Evolutionary conservation across 2,797 vertebrate genomes (phyloP).

Genomic region (Sebastes miniatus): DNA sequence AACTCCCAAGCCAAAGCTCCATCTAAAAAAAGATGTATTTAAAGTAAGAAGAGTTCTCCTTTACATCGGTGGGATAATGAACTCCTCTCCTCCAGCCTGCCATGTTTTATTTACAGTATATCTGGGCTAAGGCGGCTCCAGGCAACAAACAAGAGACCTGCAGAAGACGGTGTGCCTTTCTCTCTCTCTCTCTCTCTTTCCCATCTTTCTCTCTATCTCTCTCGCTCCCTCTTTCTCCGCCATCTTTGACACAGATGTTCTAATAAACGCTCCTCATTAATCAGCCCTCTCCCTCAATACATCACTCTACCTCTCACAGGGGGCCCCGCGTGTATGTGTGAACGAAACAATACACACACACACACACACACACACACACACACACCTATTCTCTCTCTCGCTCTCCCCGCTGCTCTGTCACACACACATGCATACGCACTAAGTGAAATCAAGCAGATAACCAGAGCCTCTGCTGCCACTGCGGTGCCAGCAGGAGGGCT

Average conservation of each 20-base stretch:
- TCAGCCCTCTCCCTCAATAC: conserved; percentile 84
- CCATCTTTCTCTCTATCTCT: conserved; percentile 32
- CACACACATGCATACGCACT: conserved; percentile 62
- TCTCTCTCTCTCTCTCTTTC: conserved; percentile 3
- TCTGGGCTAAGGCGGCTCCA: conserved; percentile 68
- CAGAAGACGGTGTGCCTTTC: conserved; percentile 46
- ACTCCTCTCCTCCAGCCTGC: conserved; percentile 68
- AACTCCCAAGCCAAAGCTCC: conserved; percentile 1
- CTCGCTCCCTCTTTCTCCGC: conserved; percentile 62
- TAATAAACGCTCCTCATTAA: conserved; percentile 87
- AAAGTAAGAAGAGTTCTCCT: conserved; percentile 22
- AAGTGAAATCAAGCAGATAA: conserved; percentile 79
- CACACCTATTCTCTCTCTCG: conserved; percentile 36
- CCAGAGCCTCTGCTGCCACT: conserved; percentile 69
- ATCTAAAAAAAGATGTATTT: conserved; percentile 12
- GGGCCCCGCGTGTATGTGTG: conserved; percentile 66
- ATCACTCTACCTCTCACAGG: conserved; percentile 78
- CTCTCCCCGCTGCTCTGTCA: conserved; percentile 51
- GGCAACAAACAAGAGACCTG: conserved; percentile 71
- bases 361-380: conserved; percentile 25
- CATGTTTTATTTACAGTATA: conserved; percentile 79
- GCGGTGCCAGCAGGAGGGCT: conserved; percentile 61
- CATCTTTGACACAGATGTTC: conserved; percentile 87
- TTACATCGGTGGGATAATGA: conserved; percentile 55
- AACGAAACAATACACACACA: conserved; percentile 53